Evolutionary conservation across 2,113 vertebrate genomes (phyloP), one percentile per base, ranked within the genome.

Genomic region (Peromyscus leucopus): DNA sequence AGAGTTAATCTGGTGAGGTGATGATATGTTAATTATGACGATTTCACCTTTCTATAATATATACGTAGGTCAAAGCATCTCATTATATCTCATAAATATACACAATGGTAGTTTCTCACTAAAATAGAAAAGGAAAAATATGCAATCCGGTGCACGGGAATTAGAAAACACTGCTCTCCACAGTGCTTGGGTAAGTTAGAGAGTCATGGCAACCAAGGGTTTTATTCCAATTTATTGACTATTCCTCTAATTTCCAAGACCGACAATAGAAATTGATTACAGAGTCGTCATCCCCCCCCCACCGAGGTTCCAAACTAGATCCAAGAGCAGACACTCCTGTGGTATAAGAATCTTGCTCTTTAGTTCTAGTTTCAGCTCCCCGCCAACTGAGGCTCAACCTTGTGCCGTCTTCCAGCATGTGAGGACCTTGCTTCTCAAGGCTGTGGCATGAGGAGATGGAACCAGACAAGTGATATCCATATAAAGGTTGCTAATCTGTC

Each of bases 201-300:
- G 71, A 48, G 39, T 51, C 8, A 10, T 7, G 31, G 67, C 85
- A 57, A 94, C 36, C 19, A 11, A 22, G 61, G 82, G n/a, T 88
- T 91, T 85, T 55, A 74, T 71, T 93, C 31, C 5, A 80, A 11
- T 63, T 85, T 48, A 61, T 61, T 78, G 61, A 57, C 31, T 63
- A n/a, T 72, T 65, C 24, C 57, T 69, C 96, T 91, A 69, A 19
- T 96, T 92, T 92, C 15, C 75, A 72, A 96, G 80, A 55, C 67
- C 48, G 7, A n/a, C 84, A 89, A 55, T 8, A 69, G 57, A 39
- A 65, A 91, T 22, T 8, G 1, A 87, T 16, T 36, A 42, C 74
- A 76, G 90, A 74, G 8, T 22, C 93, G 1, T 93, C 63, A 57
- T 51, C 51, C 10, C 51, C 48, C 7, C 51, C 10, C 51, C 48